Base-by-base conservation (phyloP, 1,140 invertebrate genomes). In the Aphelenchoides fujianensis region DNA sequence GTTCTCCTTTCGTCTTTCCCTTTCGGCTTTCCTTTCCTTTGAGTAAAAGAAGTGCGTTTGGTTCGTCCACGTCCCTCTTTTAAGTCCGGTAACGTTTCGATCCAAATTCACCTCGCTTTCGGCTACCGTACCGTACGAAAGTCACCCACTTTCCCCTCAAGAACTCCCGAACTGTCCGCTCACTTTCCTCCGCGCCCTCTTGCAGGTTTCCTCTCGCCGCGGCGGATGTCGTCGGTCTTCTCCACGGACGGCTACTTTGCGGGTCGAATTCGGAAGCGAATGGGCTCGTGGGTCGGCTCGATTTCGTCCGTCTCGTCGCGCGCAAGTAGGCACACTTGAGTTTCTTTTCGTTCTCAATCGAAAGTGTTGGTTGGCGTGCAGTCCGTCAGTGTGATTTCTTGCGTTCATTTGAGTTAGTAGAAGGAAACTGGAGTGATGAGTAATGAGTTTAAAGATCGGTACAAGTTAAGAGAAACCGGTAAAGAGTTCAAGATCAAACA, bases 261-360 rank as follows among this genome's bases (percentile, higher is more conserved):
- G 12, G 63, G 63, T 12, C 31, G 36, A 16, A 37, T 66, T 1
- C 1, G 63, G 12, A 37, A 66, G 32, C 63, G 63, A 1, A 35
- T 66, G 16, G 63, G 63, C 16, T 66, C 63, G 2, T 66, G 31
- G 32, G 36, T 34, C 32, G 63, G 63, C 1, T 66, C 63, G 12
- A 66, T 66, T 30, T 34, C 63, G 16, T 66, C 63, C 5, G 55
- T 59, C 34, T 5, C 55, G 23, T 59, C 55, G 55, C 27, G 55
- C 55, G 34, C 55, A 59, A 59, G 55, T 59, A 59, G 55, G 55
- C 55, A 59, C n/a, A n/a, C 55, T 59, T 7, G 41, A 48, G 23
- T n/a, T n/a, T n/a, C n/a, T n/a, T n/a, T n/a, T n/a, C n/a, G n/a
- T n/a, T n/a, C n/a, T n/a, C 12, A 48, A 48, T 12, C 41, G 23